Percentiles rank a stretch among this genome's conserved stretches.
These are phyloP conservation scores for Tachina fera DNA, from an alignment of 2,888 invertebrate genomes.

Conservation along the genomic window DNA sequence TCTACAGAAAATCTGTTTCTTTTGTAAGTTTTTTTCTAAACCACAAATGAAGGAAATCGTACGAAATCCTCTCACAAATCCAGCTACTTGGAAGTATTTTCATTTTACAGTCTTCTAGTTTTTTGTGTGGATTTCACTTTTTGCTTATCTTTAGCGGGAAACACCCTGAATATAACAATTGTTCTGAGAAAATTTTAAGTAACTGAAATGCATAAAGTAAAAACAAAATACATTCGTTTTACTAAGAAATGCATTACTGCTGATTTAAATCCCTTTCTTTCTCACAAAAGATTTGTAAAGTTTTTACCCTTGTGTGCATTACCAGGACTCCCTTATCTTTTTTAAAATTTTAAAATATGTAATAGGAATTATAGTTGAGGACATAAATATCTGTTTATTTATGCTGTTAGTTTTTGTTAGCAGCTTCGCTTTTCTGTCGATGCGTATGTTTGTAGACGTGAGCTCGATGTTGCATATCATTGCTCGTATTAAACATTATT, in stretches of 20 bases:
- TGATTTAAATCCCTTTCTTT: background rate
- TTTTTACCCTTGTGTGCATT: background rate
- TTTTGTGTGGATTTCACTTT: background rate
- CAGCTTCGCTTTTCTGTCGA: conserved; percentile 51
- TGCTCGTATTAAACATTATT: conserved; percentile 21
- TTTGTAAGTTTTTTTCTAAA: conserved; percentile 4
- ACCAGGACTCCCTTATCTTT: background rate
- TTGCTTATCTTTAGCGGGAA: background rate
- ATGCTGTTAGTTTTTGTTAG: background rate
- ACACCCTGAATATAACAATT: conserved; percentile 7
- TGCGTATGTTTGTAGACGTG: conserved; percentile 56
- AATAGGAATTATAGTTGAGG: background rate
- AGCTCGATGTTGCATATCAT: conserved; percentile 61
- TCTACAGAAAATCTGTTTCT: background rate
- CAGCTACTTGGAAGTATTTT: conserved; percentile 56
- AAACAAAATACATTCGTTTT: background rate
- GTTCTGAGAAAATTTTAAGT: background rate
- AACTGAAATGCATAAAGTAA: background rate
- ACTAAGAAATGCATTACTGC: background rate
- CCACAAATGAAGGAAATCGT: background rate
- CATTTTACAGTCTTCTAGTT: conserved; percentile 10
- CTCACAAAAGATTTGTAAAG: background rate
- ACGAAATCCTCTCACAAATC: conserved; percentile 21
- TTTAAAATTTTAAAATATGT: background rate
- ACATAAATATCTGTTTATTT: conserved; percentile 12